Base-by-base conservation (phyloP, 2,888 invertebrate genomes). In the Torymus auratus region DNA sequence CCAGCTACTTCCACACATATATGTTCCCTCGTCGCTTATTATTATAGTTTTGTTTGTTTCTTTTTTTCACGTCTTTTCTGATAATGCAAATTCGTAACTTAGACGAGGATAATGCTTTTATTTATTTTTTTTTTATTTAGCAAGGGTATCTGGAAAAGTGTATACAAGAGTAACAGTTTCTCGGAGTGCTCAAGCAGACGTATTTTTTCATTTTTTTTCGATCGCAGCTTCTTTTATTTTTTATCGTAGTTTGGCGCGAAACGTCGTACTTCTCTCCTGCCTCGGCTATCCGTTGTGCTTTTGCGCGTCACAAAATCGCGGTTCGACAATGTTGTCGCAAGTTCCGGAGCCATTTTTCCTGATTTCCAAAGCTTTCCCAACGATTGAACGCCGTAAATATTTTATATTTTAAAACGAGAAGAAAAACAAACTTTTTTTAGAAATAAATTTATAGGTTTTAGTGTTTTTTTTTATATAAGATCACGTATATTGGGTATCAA, bases 151-250 rank as follows among this genome's bases (percentile, higher is more conserved):
- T 23, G 56, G 50, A 78, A 67, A 53, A 67, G 52, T 60, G 67
- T 72, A 60, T 78, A 78, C 53, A 65, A 78, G 67, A 78, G 60
- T 72, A 72, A 78, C 75, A 53, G n/a, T 75, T 68, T 80, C 67
- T 50, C 15, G 13, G 13, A 41, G n/a, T 69, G 58, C 28, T 71
- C 23, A 58, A 55, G 50, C 50, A 70, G 56, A 67, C 41, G 5
- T 12, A 70, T 72, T 13, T 72, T 55, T 73, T 53, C 10, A 64
- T 41, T 69, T 67, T 69, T 67, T 69, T 23, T 64, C 55, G 61
- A 3, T 53, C 53, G 64, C 62, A 68, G 80, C 74, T 68, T 77
- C 58, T 64, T 61, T 68, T 77, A 58, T 64, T 61, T 81, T 78
- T 75, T 82, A 56, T 56, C 73, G 60, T 58, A 71, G 20, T 65